phyloP scores from a whole-genome alignment of 2,888 invertebrate genomes.

The Frankliniella fusca region DNA sequence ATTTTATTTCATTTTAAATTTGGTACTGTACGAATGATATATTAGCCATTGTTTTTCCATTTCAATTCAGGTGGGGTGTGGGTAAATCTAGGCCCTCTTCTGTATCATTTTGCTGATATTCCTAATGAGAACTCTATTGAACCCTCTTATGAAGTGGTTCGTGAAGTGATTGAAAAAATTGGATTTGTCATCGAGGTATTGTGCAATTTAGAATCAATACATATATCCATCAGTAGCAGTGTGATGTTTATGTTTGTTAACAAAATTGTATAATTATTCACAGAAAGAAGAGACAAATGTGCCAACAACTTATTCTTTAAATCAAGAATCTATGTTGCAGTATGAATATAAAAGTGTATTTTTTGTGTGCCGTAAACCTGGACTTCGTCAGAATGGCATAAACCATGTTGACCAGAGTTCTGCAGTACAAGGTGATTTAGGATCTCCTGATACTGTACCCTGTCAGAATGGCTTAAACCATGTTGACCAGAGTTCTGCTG shows the following conservation, averaged over 20 bases:
- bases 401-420: background rate
- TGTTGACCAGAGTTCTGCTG: background rate
- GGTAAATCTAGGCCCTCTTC: conserved; percentile 86
- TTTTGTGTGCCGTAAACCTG: conserved; percentile 82
- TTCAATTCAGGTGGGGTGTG: conserved; percentile 62
- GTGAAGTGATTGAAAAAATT: conserved; percentile 70
- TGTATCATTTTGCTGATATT: conserved; percentile 86
- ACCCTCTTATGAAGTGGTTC: conserved; percentile 80
- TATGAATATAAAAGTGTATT: conserved; percentile 89
- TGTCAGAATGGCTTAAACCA: background rate
- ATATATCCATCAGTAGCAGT: background rate
- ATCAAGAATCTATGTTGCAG: conserved; percentile 86
- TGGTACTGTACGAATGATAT: no score
- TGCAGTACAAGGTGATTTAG: background rate
- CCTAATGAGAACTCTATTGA: conserved; percentile 85
- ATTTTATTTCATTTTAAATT: background rate
- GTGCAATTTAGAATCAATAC: background rate
- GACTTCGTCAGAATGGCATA: conserved; percentile 29
- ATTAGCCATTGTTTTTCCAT: conserved; percentile 15
- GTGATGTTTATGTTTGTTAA: conserved; percentile 9
- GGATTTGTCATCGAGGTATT: conserved; percentile 76
- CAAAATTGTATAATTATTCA: conserved; percentile 41
- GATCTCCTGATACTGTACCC: conserved; percentile 43
- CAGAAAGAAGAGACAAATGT: conserved; percentile 75
- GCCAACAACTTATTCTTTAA: conserved; percentile 87